These are phyloP conservation scores for Melanotaenia duboulayi DNA, from an alignment of 2,113 vertebrate genomes.

Conservation along the genomic window DNA sequence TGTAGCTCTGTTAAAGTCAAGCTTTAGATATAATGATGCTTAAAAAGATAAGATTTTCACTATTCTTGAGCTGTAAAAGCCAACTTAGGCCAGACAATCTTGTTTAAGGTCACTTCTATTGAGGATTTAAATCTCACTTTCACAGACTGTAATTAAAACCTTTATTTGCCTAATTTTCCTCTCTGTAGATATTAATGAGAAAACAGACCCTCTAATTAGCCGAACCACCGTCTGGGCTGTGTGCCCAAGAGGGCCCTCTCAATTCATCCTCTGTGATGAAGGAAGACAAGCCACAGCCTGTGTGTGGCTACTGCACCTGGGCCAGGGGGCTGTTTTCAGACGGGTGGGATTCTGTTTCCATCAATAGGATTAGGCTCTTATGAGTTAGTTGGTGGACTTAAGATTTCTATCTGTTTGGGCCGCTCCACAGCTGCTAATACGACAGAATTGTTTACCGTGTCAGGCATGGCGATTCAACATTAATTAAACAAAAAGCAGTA, in stretches of 20 bases:
- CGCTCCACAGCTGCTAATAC: slow-evolving; percentile 76
- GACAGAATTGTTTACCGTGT: slow-evolving; percentile 72
- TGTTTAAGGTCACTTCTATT: slow-evolving; percentile 4
- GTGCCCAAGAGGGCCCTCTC: slow-evolving; percentile 74
- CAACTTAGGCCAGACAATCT: slow-evolving; percentile 7
- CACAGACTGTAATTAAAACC: slow-evolving; percentile 57
- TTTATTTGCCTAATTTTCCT: slow-evolving; percentile 73
- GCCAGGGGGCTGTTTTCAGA: slow-evolving; percentile 70
- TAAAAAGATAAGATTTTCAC: background rate
- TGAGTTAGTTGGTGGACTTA: slow-evolving; percentile 75
- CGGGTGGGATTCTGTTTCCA: slow-evolving; percentile 83
- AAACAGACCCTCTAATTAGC: slow-evolving; percentile 78
- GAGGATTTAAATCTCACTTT: slow-evolving; percentile 57
- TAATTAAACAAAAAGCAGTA: slow-evolving; percentile 74
- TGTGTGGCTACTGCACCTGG: slow-evolving; percentile 77
- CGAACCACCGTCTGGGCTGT: slow-evolving; percentile 69
- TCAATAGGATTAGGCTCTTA: slow-evolving; percentile 81
- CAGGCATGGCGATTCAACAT: slow-evolving; percentile 59
- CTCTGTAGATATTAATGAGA: slow-evolving; percentile 77
- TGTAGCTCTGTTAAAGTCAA: background rate
- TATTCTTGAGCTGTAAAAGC: slow-evolving; percentile 7
- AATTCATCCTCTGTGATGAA: slow-evolving; percentile 69
- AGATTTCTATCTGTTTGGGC: slow-evolving; percentile 77
- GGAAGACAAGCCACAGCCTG: slow-evolving; percentile 70
- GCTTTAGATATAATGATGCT: background rate